Evolutionary conservation across 2,113 vertebrate genomes (phyloP), one percentile per base, ranked within the genome.

Genomic region (Toxotes chatareus): DNA sequence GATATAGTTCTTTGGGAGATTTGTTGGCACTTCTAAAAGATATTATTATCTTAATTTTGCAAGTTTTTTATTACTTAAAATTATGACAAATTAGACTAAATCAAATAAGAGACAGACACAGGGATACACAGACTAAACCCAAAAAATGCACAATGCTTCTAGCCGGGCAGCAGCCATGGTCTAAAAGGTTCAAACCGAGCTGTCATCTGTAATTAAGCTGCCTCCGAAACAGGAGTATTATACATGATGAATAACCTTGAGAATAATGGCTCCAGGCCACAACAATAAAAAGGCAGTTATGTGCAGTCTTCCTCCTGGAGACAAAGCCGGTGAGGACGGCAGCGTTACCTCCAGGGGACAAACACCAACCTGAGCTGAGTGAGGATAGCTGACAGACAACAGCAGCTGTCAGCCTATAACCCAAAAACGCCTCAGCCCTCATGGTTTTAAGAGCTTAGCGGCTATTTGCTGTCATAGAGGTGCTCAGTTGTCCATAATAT

Each of bases 381-480:
- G 51, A 47, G 62, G 66, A 80, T 68, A 56, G 79, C 76, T 70
- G 72, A 91, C 64, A 60, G 63, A 83, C 68, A 83, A 62, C 76
- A 79, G 53, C 34, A 21, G 63, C 60, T 83, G 78, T 31, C 69
- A 68, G 73, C 65, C 60, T 59, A 60, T 74, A 80, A 73, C 62
- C 76, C 68, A 12, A 61, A 83, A 76, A 57, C 79, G 79, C 85
- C 47, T 63, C 36, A 46, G 70, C 31, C 47, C 61, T 77, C 67
- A 65, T 83, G 76, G 75, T 84, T 87, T 89, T 82, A 70, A 67
- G 60, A 77, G 90, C 83, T 84, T 71, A 86, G 69, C 16, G 10
- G 76, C 66, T 42, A 77, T 81, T 80, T 82, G 77, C 83, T 82
- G 78, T 86, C 83, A 91, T 53, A 64, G 61, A 70, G 78, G 80